phyloP scores from a whole-genome alignment of 2,113 vertebrate genomes.

The Peucedramus taeniatus region DNA sequence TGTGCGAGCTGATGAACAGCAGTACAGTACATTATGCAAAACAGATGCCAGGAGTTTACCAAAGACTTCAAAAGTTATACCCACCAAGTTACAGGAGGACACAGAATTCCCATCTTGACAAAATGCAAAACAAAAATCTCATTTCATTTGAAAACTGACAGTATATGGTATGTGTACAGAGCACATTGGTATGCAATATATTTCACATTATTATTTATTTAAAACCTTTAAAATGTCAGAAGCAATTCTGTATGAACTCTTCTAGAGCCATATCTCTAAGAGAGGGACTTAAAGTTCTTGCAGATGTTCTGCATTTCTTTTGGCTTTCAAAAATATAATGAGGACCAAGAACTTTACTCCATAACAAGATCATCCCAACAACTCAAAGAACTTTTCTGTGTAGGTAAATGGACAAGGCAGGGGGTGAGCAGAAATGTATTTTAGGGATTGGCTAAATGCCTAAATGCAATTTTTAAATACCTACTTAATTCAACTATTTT shows the following conservation, averaged over 20 bases:
- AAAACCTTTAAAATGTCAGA: not conserved
- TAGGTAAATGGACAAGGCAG: not conserved
- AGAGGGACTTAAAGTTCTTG: not conserved
- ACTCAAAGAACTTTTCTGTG: not conserved
- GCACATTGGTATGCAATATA: too few relatives aligned
- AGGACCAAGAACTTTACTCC: not conserved
- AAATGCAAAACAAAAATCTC: not conserved
- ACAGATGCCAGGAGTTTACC: not conserved
- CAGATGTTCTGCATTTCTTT: not conserved
- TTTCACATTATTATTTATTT: not conserved
- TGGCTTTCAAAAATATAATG: not conserved
- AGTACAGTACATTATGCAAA: conserved; percentile 16
- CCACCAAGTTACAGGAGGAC: not conserved
- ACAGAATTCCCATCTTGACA: not conserved
- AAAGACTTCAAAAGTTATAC: not conserved
- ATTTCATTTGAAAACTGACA: not conserved
- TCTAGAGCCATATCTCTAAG: not conserved
- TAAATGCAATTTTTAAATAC: not conserved
- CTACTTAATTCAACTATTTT: not conserved
- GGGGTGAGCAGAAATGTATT: accelerated
- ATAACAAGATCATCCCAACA: not conserved
- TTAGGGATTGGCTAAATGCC: not conserved
- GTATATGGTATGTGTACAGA: accelerated
- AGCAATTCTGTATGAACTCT: not conserved
- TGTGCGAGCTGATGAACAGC: not conserved